Evolutionary conservation across 2,888 invertebrate genomes (phyloP).

Genomic region (Imbricaverruca yamaguchii): DNA sequence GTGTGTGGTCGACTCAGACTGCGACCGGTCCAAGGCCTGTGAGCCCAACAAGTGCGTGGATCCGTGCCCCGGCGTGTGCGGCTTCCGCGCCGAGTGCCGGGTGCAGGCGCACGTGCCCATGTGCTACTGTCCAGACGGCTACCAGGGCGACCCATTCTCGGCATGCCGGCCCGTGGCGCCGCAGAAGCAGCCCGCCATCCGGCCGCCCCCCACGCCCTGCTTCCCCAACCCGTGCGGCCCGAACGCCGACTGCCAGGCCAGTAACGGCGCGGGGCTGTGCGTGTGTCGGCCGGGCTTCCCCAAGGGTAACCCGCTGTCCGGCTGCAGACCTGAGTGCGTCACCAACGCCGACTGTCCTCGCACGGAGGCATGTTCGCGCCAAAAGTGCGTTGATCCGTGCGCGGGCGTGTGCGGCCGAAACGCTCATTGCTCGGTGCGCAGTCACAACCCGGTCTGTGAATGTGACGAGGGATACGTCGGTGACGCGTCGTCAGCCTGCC

Average conservation of each 20-base stretch:
- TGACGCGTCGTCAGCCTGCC: constrained; percentile 68
- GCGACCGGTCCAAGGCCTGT: constrained; percentile 66
- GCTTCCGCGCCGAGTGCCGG: constrained; percentile 53
- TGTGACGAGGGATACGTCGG: constrained; percentile 63
- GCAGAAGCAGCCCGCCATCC: not conserved
- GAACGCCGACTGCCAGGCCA: constrained; percentile 59
- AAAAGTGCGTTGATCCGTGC: constrained; percentile 63
- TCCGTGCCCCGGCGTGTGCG: constrained; percentile 60
- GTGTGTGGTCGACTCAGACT: constrained; percentile 74
- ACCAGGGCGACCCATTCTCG: constrained; percentile 67
- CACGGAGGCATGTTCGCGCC: constrained; percentile 72
- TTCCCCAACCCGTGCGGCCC: constrained; percentile 58
- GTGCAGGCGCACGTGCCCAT: constrained; percentile 68
- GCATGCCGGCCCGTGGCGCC: constrained; percentile 47
- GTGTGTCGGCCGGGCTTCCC: constrained; percentile 63
- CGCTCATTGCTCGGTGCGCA: constrained; percentile 63
- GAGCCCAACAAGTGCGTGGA: constrained; percentile 59
- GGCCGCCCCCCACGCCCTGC: constrained; percentile 22
- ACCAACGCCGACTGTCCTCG: constrained; percentile 72
- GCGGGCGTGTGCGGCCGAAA: constrained; percentile 57
- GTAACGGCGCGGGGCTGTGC: constrained; percentile 53
- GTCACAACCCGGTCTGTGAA: constrained; percentile 60
- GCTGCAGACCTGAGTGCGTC: constrained; percentile 69
- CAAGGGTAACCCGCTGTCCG: constrained; percentile 69
- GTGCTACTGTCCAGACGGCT: constrained; percentile 63